Percentiles rank a stretch among this genome's conserved stretches.
Conservation (phyloP, 2,113 vertebrate genomes). For the Elephas maximus region DNA sequence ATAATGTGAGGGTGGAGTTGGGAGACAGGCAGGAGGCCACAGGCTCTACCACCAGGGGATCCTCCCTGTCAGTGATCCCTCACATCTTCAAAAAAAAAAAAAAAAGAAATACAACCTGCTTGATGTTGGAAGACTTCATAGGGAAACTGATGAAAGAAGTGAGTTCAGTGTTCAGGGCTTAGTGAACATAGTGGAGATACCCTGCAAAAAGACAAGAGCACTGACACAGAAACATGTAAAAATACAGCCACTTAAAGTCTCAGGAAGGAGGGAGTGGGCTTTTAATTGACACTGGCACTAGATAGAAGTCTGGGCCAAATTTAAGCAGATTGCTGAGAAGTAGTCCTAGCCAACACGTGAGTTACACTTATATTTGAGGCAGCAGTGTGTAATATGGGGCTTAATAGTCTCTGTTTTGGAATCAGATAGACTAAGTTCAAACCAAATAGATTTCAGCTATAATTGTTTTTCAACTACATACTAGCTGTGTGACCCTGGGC, state of each 20-base stretch:
- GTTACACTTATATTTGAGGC: background rate
- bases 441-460: background rate
- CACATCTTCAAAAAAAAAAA: background rate
- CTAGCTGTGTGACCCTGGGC: background rate
- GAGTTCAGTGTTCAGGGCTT: background rate
- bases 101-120: background rate
- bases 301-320: background rate
- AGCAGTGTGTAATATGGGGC: background rate
- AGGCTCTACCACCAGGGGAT: background rate
- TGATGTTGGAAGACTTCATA: background rate
- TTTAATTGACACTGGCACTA: background rate
- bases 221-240: background rate
- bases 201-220: background rate
- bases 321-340: background rate
- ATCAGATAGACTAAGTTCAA: background rate
- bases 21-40: background rate
- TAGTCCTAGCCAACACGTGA: background rate
- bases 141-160: background rate
- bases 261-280: background rate
- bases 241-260: background rate
- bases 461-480: background rate
- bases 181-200: background rate
- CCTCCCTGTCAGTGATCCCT: background rate
- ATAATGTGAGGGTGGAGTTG: background rate
- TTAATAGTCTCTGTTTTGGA: background rate